Percentiles rank a stretch among this genome's conserved stretches.
phyloP scores from a whole-genome alignment of 2,797 vertebrate species.

The Chaenodraco wilsoni region DNA sequence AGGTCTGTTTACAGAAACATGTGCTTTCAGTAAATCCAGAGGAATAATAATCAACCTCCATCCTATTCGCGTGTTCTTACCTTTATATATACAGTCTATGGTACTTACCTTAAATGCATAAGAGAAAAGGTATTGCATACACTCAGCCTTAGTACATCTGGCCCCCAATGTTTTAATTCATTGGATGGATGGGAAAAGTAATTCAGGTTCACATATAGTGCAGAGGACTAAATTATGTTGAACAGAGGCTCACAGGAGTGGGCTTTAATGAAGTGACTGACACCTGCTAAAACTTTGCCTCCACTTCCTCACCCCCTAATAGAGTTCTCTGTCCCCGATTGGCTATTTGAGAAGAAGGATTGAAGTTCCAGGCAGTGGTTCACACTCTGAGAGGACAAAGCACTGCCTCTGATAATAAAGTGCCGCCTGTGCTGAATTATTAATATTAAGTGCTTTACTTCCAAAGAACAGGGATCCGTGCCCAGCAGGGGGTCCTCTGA shows the following conservation, averaged over 20 bases:
- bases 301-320: slow-evolving; percentile 1
- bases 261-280: slow-evolving; percentile 4
- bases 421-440: slow-evolving; percentile 69
- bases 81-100: neutral
- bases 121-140: neutral
- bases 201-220: neutral
- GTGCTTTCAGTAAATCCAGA: neutral
- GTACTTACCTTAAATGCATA: neutral
- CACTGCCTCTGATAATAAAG: slow-evolving; percentile 60
- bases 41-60: neutral
- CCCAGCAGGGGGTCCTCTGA: slow-evolving; percentile 43
- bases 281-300: slow-evolving; percentile 16
- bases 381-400: slow-evolving; percentile 51
- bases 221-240: slow-evolving; percentile 1
- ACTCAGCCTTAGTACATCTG: too few relatives aligned
- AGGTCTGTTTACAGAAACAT: too few relatives aligned
- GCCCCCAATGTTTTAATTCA: neutral
- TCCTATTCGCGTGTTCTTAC: neutral
- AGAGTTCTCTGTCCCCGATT: slow-evolving; percentile 5
- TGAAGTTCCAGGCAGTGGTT: slow-evolving; percentile 25
- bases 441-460: slow-evolving; percentile 69
- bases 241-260: neutral
- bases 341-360: slow-evolving; percentile 32
- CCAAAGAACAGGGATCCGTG: slow-evolving; percentile 59
- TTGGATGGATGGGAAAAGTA: neutral